These are phyloP conservation scores for Mesoligia furuncula DNA, from an alignment of 2,888 invertebrate species.

Conservation along the genomic window DNA sequence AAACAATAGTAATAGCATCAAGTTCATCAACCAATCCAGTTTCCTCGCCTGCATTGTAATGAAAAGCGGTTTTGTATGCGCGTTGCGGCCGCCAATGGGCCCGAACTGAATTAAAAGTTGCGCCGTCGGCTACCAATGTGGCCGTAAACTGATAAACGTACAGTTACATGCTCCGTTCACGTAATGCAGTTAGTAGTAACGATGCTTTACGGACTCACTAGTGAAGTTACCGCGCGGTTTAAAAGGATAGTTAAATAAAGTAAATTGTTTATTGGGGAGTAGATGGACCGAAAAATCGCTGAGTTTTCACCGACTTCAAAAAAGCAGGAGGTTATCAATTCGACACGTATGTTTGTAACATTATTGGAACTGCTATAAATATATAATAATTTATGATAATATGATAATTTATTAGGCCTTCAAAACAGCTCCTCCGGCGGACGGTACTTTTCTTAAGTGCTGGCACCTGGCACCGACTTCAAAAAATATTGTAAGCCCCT, in stretches of 20 bases:
- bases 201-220: constrained; percentile 47
- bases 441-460: background rate
- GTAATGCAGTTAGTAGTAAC: constrained; percentile 60
- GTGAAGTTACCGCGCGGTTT: constrained; percentile 41
- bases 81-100: constrained; percentile 48
- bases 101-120: constrained; percentile 67
- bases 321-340: background rate
- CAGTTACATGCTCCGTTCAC: constrained; percentile 56
- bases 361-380: background rate
- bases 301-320: background rate
- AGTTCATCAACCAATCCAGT: constrained; percentile 50
- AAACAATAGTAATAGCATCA: constrained; percentile 18
- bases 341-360: background rate
- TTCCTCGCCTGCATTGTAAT: constrained; percentile 62
- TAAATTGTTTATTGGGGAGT: constrained; percentile 26
- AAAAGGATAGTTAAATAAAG: constrained; percentile 35
- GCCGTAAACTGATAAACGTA: constrained; percentile 61
- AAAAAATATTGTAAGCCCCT: too few relatives aligned
- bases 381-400: too few relatives aligned
- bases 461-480: too few relatives aligned
- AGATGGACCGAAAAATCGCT: background rate
- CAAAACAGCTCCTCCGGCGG: background rate
- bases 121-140: constrained; percentile 54
- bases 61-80: constrained; percentile 66
- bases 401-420: background rate